A percentile compares a stretch with the other conserved stretches of the same genome.
phyloP scores from a whole-genome alignment of 2,888 invertebrate genomes.

The Cerastis rubricosa region DNA sequence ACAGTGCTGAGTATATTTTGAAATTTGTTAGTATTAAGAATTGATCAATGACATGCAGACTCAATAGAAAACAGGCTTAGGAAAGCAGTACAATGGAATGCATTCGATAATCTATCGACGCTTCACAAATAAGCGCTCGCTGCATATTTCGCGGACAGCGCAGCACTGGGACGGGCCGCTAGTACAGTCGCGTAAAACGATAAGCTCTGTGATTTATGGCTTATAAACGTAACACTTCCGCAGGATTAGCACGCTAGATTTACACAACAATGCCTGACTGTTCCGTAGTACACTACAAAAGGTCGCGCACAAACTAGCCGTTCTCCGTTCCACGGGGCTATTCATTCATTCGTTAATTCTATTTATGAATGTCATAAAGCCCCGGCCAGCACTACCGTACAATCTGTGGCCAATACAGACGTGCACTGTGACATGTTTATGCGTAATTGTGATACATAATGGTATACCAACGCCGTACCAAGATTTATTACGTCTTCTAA shows the following conservation, averaged over 20 bases:
- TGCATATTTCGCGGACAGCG: conserved; percentile 81
- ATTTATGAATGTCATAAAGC: conserved; percentile 81
- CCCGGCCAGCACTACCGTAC: conserved; percentile 65
- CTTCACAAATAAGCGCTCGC: conserved; percentile 76
- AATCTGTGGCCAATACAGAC: conserved; percentile 70
- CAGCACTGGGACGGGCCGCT: conserved; percentile 65
- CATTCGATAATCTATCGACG: conserved; percentile 64
- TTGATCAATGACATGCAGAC: conserved; percentile 44
- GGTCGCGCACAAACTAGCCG: conserved; percentile 58
- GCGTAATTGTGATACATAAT: conserved; percentile 69
- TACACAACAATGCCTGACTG: conserved; percentile 70
- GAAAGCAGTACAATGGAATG: conserved; percentile 64
- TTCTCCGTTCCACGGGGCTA: conserved; percentile 67
- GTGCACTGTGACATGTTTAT: conserved; percentile 74
- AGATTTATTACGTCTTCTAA: conserved; percentile 69
- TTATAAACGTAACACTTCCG: conserved; percentile 87
- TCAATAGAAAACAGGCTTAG: conserved; percentile 40
- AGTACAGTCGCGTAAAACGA: conserved; percentile 79
- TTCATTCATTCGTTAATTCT: conserved; percentile 78
- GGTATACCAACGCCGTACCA: conserved; percentile 60
- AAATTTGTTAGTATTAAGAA: conserved; percentile 26
- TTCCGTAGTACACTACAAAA: conserved; percentile 64
- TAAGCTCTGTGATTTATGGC: conserved; percentile 87
- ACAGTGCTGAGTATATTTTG: conserved; percentile 7
- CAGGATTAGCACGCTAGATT: conserved; percentile 78